phyloP scores from a whole-genome alignment of 1,140 invertebrate genomes.

The Zaprionus capensis region DNA sequence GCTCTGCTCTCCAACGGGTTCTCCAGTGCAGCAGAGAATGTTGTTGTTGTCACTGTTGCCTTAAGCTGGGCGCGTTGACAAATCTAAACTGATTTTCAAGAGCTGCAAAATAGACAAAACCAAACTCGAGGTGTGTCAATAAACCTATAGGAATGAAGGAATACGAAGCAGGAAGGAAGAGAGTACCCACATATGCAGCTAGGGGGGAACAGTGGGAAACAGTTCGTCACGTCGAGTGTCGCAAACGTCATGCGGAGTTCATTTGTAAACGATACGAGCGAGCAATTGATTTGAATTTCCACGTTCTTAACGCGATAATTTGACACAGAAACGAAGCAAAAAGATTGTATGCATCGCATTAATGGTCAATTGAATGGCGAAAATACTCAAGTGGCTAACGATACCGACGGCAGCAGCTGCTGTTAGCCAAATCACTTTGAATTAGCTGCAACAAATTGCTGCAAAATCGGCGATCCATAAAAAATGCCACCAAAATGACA shows the following conservation, averaged over 20 bases:
- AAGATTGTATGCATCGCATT: conserved; percentile 4
- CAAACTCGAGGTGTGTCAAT: background rate
- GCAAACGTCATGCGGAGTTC: background rate
- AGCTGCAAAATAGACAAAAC: conserved; percentile 24
- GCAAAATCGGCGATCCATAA: conserved; percentile 1
- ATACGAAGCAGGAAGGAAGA: background rate
- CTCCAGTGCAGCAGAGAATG: background rate
- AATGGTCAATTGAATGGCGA: conserved; percentile 2
- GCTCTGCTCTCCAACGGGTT: background rate
- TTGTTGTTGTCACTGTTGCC: background rate
- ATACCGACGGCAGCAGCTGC: conserved; percentile 2
- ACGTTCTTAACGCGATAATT: conserved; percentile 2
- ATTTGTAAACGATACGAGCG: conserved; percentile 1
- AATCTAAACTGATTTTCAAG: conserved; percentile 44
- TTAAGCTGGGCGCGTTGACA: conserved; percentile 47
- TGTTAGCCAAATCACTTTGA: conserved; percentile 28
- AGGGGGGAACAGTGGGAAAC: background rate
- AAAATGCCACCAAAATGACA: conserved; percentile 8
- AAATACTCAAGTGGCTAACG: conserved; percentile 7
- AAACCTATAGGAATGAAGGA: background rate
- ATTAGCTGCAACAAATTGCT: conserved; percentile 39
- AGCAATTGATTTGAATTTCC: conserved; percentile 1
- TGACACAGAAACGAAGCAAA: background rate
- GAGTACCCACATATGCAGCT: background rate
- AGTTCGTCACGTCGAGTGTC: background rate